phyloP scores from a whole-genome alignment of 2,888 invertebrate genomes.

The Drosophila acutilabella region DNA sequence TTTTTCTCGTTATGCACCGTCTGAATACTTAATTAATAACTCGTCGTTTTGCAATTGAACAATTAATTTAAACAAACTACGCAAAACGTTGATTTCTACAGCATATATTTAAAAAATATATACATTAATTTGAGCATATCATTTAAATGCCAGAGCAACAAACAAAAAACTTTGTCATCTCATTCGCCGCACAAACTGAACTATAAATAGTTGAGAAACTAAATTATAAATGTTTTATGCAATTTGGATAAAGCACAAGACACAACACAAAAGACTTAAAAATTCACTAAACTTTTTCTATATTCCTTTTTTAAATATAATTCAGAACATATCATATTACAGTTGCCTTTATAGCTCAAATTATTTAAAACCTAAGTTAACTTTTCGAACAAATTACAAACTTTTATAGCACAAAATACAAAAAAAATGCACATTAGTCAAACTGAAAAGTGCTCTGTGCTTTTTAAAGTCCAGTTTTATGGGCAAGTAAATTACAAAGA shows the following conservation, averaged over 20 bases:
- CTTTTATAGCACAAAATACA: not conserved
- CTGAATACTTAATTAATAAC: conserved; percentile 47
- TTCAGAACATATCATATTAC: too few species aligned
- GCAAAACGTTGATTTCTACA: conserved; percentile 6
- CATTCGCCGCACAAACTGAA: not conserved
- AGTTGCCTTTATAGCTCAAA: too few species aligned
- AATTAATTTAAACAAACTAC: conserved; percentile 33
- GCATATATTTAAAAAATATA: not conserved
- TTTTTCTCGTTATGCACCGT: conserved; percentile 17
- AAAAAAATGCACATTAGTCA: not conserved
- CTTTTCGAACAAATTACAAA: not conserved
- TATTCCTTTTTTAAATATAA: not conserved
- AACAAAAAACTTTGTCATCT: not conserved
- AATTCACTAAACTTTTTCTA: not conserved
- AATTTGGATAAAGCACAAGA: not conserved
- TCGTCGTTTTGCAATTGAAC: conserved; percentile 25
- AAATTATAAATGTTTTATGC: not conserved
- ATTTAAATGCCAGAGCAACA: not conserved
- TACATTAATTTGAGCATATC: conserved; percentile 1
- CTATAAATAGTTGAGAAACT: not conserved
- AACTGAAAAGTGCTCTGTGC: not conserved
- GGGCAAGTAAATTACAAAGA: not conserved
- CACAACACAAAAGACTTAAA: not conserved
- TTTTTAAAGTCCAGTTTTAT: not conserved
- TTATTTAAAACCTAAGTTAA: too few species aligned